Conservation (phyloP, 2,113 vertebrate species). For the Cheirogaleus medius region DNA sequence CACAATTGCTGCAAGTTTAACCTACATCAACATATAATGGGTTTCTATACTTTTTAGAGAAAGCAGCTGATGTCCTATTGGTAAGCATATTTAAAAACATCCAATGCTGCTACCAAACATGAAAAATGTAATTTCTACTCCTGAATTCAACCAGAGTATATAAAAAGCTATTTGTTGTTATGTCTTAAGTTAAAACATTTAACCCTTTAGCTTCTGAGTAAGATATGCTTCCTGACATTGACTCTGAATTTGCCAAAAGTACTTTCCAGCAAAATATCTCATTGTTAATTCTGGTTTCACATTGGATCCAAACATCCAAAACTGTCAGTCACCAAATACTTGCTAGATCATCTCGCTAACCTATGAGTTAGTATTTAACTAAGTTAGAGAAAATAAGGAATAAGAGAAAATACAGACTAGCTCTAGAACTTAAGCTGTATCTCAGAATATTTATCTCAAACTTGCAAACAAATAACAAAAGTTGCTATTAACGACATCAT, state of each 20-base stretch:
- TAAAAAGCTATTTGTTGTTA: neutral
- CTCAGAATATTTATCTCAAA: neutral
- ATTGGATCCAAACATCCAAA: neutral
- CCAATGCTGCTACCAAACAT: neutral
- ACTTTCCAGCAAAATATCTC: neutral
- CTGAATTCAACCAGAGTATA: neutral
- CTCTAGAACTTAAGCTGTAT: neutral
- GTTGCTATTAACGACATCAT: neutral
- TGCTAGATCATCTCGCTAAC: neutral
- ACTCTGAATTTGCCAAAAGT: neutral
- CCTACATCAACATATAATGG: neutral
- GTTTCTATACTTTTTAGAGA: neutral
- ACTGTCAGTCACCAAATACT: neutral
- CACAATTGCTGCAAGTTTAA: neutral
- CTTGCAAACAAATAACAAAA: neutral
- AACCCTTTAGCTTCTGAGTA: neutral
- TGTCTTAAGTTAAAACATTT: neutral
- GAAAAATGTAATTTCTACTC: neutral
- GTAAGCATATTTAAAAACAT: neutral
- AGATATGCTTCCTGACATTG: neutral
- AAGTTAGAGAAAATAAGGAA: neutral
- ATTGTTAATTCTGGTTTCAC: neutral
- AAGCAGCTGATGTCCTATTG: neutral
- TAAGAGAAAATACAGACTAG: neutral
- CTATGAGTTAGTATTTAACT: neutral